These are phyloP conservation scores for Euschistus heros DNA, from an alignment of 1,140 invertebrate genomes.

Conservation along the genomic window DNA sequence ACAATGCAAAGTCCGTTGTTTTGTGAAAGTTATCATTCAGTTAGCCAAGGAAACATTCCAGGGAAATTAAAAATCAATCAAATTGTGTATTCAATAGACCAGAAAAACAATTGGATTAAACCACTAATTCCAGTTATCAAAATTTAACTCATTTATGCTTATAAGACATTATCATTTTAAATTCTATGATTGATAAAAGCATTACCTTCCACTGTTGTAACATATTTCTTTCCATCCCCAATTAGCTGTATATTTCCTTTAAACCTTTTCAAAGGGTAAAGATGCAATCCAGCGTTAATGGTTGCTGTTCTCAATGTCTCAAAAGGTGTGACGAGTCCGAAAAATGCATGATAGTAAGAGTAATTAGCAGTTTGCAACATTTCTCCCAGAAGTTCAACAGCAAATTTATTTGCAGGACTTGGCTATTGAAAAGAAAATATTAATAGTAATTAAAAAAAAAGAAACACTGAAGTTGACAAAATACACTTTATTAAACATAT, in stretches of 20 bases:
- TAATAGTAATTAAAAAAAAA: not conserved
- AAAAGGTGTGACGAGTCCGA: slow-evolving; percentile 20
- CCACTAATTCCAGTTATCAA: too few species aligned
- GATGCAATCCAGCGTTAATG: slow-evolving; percentile 9
- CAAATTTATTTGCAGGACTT: not conserved
- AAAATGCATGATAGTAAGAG: slow-evolving; percentile 4
- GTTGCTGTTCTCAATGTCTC: not conserved
- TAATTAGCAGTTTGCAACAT: not conserved
- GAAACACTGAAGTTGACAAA: too few species aligned
- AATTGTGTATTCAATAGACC: too few species aligned
- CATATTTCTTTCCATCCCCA: slow-evolving; percentile 25
- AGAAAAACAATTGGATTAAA: too few species aligned
- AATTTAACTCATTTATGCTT: too few species aligned
- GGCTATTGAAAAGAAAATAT: slow-evolving; percentile 12
- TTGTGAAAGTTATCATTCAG: too few species aligned
- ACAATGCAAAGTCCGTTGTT: too few species aligned
- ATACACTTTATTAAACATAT: too few species aligned
- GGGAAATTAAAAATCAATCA: too few species aligned
- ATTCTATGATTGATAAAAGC: too few species aligned
- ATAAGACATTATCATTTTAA: too few species aligned
- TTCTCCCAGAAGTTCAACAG: not conserved
- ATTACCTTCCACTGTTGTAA: slow-evolving; percentile 20
- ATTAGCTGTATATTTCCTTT: slow-evolving; percentile 17
- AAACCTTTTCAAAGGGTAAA: slow-evolving; percentile 17
- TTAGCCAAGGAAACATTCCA: too few species aligned